Conservation (phyloP, 1,140 invertebrate genomes). For the Drosophila kohkoa region DNA sequence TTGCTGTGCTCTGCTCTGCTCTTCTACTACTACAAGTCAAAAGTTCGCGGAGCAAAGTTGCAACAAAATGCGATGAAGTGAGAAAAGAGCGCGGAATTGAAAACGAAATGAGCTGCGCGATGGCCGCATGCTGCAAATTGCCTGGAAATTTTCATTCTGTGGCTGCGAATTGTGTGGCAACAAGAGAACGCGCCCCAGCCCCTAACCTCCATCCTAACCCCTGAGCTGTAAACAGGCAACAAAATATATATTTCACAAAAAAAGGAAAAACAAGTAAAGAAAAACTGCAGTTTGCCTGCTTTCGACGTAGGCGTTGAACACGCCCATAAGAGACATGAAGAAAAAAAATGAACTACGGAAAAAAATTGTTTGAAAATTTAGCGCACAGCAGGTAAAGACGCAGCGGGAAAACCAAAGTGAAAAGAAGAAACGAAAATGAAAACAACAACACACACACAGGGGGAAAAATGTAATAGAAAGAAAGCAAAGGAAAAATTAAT, state of each 20-base stretch:
- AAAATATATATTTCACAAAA: not conserved
- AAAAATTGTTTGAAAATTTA: slow-evolving; percentile 41
- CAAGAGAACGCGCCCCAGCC: not conserved
- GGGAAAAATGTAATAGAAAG: not conserved
- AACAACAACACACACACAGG: slow-evolving; percentile 14
- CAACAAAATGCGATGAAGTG: slow-evolving; percentile 16
- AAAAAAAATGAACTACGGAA: slow-evolving; percentile 1
- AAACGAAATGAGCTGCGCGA: slow-evolving; percentile 33
- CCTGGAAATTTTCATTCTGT: slow-evolving; percentile 20
- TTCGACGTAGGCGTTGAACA: slow-evolving; percentile 10
- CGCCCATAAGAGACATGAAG: slow-evolving; percentile 18
- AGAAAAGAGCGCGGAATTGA: slow-evolving; percentile 35
- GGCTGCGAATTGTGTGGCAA: slow-evolving; percentile 12
- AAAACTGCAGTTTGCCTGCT: slow-evolving; percentile 22
- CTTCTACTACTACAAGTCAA: slow-evolving; percentile 30
- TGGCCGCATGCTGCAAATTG: slow-evolving; percentile 28
- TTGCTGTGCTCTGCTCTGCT: too few relatives aligned
- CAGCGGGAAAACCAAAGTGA: slow-evolving; percentile 17
- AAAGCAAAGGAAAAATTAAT: slow-evolving; percentile 24
- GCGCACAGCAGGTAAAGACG: slow-evolving; percentile 45
- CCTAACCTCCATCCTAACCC: not conserved
- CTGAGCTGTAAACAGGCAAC: too few relatives aligned
- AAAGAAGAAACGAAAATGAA: slow-evolving; percentile 15
- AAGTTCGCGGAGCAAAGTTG: slow-evolving; percentile 34
- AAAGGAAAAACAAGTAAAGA: not conserved